Percentiles rank a stretch among this genome's conserved stretches.
These are phyloP conservation scores for Emydocephalus ijimae DNA, from an alignment of 2,113 vertebrate genomes.

Conservation along the genomic window DNA sequence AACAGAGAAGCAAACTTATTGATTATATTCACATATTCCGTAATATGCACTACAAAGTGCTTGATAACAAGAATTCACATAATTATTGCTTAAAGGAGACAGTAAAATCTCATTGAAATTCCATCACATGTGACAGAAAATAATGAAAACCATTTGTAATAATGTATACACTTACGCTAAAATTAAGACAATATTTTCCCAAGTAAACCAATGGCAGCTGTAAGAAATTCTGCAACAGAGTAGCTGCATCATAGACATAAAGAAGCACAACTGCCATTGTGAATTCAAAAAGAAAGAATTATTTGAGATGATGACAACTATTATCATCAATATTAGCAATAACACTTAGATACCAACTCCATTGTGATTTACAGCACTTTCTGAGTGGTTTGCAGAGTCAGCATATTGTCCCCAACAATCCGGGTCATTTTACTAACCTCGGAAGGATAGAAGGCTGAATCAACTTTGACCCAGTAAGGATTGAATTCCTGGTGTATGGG, in stretches of 20 bases:
- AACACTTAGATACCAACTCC: background rate
- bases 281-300: background rate
- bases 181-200: background rate
- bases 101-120: background rate
- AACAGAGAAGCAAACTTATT: background rate
- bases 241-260: background rate
- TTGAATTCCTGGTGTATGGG: background rate
- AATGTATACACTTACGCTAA: background rate
- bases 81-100: conserved; percentile 31
- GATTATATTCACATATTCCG: background rate
- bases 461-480: background rate
- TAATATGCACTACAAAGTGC: background rate
- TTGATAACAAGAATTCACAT: conserved; percentile 15
- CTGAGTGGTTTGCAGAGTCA: background rate
- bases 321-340: background rate
- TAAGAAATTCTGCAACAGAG: background rate
- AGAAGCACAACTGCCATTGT: background rate
- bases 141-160: background rate
- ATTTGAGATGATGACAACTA: background rate
- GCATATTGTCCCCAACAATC: background rate
- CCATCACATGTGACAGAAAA: background rate
- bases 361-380: background rate
- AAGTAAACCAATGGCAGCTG: background rate
- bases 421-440: background rate
- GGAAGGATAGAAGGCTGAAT: background rate